phyloP scores from a whole-genome alignment of 2,888 invertebrate species.

The Lepidochrysops patricia region DNA sequence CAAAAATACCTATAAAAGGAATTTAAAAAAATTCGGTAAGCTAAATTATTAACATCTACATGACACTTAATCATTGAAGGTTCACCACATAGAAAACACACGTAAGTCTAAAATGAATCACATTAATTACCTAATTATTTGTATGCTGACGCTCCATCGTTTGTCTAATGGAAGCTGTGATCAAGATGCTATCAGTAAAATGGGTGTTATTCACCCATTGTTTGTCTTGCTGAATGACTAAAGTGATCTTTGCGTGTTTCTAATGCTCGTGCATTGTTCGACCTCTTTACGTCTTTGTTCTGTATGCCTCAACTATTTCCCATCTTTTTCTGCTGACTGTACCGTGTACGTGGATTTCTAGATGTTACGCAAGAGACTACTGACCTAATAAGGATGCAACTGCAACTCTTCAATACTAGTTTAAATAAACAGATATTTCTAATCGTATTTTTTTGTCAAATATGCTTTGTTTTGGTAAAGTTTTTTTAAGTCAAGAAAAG shows the following conservation, averaged over 20 bases:
- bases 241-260: slow-evolving; percentile 53
- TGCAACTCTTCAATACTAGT: background rate
- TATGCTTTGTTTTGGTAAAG: no score
- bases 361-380: background rate
- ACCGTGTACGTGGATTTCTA: background rate
- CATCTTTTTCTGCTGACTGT: slow-evolving; percentile 21
- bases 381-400: background rate
- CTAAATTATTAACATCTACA: background rate
- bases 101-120: background rate
- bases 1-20: no score
- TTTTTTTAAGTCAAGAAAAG: no score
- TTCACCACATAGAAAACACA: background rate
- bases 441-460: no score
- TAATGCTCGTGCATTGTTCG: slow-evolving; percentile 34
- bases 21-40: no score
- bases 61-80: no score
- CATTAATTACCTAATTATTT: background rate
- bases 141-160: slow-evolving; percentile 17
- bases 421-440: no score
- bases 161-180: slow-evolving; percentile 31
- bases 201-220: slow-evolving; percentile 38
- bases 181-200: slow-evolving; percentile 41
- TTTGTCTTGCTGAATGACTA: slow-evolving; percentile 40
- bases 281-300: slow-evolving; percentile 26
- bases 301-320: slow-evolving; percentile 22